A percentile compares a stretch with the other conserved stretches of the same genome.
Evolutionary conservation across 2,113 vertebrate genomes (phyloP).

Genomic region (Xerus inauris): DNA sequence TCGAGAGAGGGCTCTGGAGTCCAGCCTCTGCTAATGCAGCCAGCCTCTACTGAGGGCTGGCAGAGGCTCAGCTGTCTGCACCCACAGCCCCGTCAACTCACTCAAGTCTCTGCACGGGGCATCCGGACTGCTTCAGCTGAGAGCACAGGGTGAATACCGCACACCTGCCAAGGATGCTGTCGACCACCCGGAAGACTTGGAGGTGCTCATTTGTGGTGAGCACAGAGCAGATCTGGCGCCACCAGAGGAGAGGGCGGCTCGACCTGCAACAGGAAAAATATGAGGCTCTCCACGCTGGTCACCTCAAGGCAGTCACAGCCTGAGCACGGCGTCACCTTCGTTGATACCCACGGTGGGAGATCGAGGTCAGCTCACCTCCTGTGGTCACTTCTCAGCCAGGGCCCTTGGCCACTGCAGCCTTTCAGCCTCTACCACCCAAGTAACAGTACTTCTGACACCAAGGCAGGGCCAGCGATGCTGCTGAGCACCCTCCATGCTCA

Average conservation of each 20-base stretch:
- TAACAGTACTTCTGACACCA: background rate
- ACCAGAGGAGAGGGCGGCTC: fast-evolving
- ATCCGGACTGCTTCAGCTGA: slow-evolving; percentile 13
- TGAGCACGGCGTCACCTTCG: no score
- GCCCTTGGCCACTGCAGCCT: background rate
- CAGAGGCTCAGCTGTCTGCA: fast-evolving
- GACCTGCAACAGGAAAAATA: background rate
- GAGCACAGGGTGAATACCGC: background rate
- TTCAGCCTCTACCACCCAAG: background rate
- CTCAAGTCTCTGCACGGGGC: background rate
- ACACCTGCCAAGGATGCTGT: fast-evolving
- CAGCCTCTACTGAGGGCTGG: no score
- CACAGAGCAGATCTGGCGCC: slow-evolving; percentile 42
- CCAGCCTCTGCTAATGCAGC: no score
- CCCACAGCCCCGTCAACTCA: background rate
- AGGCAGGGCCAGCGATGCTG: no score
- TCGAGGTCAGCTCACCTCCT: background rate
- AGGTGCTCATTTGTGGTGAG: background rate
- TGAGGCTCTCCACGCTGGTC: background rate
- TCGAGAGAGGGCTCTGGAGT: no score
- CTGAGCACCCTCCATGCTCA: background rate
- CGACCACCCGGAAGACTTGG: background rate
- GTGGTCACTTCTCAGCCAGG: background rate
- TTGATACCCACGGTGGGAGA: background rate
- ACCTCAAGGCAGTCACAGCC: background rate